Conservation (phyloP, 2,888 invertebrate species). For the Pegoplata infirma region DNA sequence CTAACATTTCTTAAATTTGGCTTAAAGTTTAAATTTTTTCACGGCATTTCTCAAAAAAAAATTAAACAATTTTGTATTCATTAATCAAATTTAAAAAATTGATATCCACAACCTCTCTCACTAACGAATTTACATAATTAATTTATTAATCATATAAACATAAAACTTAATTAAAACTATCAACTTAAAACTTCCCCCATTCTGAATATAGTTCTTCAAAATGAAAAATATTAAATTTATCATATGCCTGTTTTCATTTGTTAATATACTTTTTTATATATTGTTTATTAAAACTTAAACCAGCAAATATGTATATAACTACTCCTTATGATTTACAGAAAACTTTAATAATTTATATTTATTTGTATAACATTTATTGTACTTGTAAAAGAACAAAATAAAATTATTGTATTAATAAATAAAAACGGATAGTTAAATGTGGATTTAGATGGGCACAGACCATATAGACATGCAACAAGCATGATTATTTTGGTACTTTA, state of each 20-base stretch:
- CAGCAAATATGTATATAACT: no score
- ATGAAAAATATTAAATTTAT: no score
- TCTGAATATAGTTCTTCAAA: no score
- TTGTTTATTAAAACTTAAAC: no score
- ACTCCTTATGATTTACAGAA: no score
- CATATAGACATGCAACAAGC: no score
- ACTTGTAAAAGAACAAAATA: background rate
- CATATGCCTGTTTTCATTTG: no score
- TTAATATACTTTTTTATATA: background rate
- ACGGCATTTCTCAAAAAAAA: background rate
- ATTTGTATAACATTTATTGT: background rate
- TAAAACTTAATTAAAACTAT: background rate
- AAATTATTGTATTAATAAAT: background rate
- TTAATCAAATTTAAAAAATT: background rate
- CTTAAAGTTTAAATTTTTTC: background rate
- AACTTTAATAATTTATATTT: no score
- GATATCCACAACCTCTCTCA: slow-evolving; percentile 38
- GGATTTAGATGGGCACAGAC: no score
- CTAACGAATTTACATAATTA: slow-evolving; percentile 49
- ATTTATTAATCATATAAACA: slow-evolving; percentile 3
- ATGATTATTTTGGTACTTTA: no score
- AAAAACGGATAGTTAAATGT: background rate
- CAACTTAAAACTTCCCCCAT: no score
- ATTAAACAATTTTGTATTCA: background rate
- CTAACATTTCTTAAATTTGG: background rate